Base-by-base conservation (phyloP, 2,113 vertebrate genomes). In the Chitala chitala region DNA sequence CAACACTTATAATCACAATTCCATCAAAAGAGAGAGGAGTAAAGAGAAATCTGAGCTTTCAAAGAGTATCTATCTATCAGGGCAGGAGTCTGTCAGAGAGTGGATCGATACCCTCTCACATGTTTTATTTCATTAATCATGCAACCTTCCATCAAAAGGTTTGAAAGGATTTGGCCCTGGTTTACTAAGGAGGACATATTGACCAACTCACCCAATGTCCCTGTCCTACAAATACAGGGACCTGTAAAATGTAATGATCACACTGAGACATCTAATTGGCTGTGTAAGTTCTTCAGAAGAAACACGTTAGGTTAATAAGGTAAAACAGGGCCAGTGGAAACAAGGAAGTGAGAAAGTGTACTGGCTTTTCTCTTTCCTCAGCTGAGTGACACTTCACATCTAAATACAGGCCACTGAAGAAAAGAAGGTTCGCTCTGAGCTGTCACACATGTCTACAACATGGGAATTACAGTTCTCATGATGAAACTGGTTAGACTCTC, bases 101-200 rank as follows among this genome's bases (percentile, higher is more conserved):
- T 10, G 42, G 54, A 58, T 58, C 36, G 54, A 58, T 44, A 42
- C n/a, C 26, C 7, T 38, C 53, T 72, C 40, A 15, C 33, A 72
- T 72, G 53, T 40, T 33, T 71, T 74, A 76, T 83, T 79, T 79
- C 78, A 86, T 83, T 72, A 63, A 58, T 64, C 44, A 50, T 73
- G 55, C 75, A 75, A 59, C 71, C 76, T 64, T 51, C 78, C 74
- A 64, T 42, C 24, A 81, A 73, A 84, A 64, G 58, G 73, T 72
- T 65, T 74, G 44, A 42, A 75, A 36, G 72, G 64, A 82, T 81
- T 75, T 59, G 69, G 78, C 50, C 31, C n/a, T 42, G 69, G 63
- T 31, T 50, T 58, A 69, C 78, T 64, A 81, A 79, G 54, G 72
- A 73, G 65, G 36, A 3, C 59, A 44, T 61, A 77, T 75, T 77